A percentile compares a stretch with the other conserved stretches of the same genome.
Evolutionary conservation across 2,797 vertebrate genomes (phyloP).

Genomic region (Chloroceryle inda): DNA sequence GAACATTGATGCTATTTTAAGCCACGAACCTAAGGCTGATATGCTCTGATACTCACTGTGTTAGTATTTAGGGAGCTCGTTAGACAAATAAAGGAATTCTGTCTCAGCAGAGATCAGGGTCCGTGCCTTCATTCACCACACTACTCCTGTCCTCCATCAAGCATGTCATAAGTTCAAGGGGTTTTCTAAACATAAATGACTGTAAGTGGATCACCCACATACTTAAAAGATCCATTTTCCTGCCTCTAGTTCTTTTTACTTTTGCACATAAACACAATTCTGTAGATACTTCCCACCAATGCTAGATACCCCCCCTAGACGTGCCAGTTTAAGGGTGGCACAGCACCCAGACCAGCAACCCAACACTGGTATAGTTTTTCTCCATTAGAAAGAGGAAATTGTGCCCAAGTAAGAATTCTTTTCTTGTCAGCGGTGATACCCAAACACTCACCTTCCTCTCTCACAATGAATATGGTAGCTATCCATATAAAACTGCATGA

Average conservation of each 20-base stretch:
- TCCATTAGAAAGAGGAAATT: neutral
- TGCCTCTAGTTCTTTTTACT: neutral
- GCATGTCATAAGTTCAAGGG: neutral
- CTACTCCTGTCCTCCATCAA: neutral
- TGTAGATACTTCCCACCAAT: neutral
- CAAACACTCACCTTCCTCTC: neutral
- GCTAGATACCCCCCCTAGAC: neutral
- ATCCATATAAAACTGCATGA: neutral
- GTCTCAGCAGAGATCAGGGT: no score
- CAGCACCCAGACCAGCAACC: neutral
- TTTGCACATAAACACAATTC: neutral
- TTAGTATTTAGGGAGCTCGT: no score
- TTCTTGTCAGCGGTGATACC: neutral
- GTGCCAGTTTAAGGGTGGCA: neutral
- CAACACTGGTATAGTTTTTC: neutral
- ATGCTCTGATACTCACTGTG: no score
- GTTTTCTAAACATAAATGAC: neutral
- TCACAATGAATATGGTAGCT: neutral
- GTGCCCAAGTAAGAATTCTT: neutral
- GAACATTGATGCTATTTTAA: no score
- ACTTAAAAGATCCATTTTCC: neutral
- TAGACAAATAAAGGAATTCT: no score
- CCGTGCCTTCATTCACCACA: no score
- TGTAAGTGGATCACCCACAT: neutral
- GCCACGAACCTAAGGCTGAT: no score